Base-by-base conservation (phyloP, 2,113 vertebrate species). In the Blennius ocellaris region DNA sequence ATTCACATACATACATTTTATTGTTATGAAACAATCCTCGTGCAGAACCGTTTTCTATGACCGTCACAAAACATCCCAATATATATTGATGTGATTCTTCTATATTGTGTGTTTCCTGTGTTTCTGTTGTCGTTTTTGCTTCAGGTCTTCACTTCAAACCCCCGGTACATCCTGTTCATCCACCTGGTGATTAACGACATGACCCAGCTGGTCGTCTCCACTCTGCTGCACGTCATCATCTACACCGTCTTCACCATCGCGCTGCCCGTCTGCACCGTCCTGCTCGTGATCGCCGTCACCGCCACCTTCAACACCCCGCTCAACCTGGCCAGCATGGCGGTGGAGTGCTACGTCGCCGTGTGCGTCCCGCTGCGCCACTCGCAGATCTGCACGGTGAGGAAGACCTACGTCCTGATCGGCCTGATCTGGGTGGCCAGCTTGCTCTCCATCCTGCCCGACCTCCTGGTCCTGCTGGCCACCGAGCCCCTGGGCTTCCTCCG, bases 131-230 rank as follows among this genome's bases (percentile, higher is more conserved):
- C 4, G 2, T 30, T 30, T 30, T 30, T 30, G 44, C 71, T 61
- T 2, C 68, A 90, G 81, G 43, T 39, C 0, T 93, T 94, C 48
- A 87, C 90, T 9, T 87, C 91, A 21, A 89, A 93, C 78, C 90
- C 92, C 11, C 92, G 91, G 17, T 94, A 93, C 76, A 92, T 94
- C 73, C 91, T 94, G 21, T 94, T 94, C 85, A 92, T 93, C 81
- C 93, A 94, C 78, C 93, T 93, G 92, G 92, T 94, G 60, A 86
- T 94, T 7, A 94, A 91, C 8, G 91, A 94, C 1, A 89, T 62
- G 40, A 38, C 94, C 38, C 92, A 92, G 81, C 89, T 93, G 37
- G 92, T 91, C 0, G 76, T 92, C 47, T 90, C 90, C 39, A 12
- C 90, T 65, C 66, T 53, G 0, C 75, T 94, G 1, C 90, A 90